phyloP scores from a whole-genome alignment of 2,888 invertebrate genomes.

The Sturmia bella region DNA sequence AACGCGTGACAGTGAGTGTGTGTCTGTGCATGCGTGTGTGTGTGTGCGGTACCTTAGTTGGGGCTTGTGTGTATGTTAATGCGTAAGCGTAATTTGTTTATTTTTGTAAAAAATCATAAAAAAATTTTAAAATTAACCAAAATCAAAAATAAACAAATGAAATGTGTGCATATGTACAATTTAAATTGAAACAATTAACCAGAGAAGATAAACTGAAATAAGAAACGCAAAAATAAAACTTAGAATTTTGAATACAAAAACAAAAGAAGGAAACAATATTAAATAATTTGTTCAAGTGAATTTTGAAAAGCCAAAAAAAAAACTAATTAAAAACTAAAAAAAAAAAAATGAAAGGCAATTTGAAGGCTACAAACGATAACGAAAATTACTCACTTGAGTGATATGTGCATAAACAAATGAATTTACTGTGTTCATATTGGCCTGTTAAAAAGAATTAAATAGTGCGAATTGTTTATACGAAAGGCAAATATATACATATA shows the following conservation, averaged over 20 bases:
- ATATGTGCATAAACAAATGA: too few species aligned
- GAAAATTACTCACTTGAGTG: too few species aligned
- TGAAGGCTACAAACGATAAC: too few species aligned
- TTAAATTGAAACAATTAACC: slow-evolving; percentile 15
- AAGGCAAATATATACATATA: too few species aligned
- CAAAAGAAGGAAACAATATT: neutral
- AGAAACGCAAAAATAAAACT: neutral
- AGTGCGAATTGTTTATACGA: too few species aligned
- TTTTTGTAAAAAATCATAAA: slow-evolving; percentile 49
- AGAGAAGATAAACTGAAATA: slow-evolving; percentile 6
- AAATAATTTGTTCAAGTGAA: neutral
- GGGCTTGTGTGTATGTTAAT: neutral
- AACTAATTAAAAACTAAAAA: too few species aligned
- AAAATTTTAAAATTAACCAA: slow-evolving; percentile 37
- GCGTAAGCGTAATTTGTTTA: slow-evolving; percentile 60
- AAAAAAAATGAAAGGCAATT: too few species aligned
- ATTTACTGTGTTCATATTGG: too few species aligned
- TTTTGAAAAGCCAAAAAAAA: neutral
- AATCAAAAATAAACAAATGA: slow-evolving; percentile 19
- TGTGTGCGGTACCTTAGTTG: neutral
- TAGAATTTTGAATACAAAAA: neutral
- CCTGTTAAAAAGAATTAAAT: too few species aligned
- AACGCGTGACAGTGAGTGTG: neutral
- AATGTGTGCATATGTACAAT: too few species aligned
- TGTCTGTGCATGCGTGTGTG: neutral